These are phyloP conservation scores for Babyrousa celebensis DNA, from an alignment of 2,797 vertebrate species.

Conservation along the genomic window DNA sequence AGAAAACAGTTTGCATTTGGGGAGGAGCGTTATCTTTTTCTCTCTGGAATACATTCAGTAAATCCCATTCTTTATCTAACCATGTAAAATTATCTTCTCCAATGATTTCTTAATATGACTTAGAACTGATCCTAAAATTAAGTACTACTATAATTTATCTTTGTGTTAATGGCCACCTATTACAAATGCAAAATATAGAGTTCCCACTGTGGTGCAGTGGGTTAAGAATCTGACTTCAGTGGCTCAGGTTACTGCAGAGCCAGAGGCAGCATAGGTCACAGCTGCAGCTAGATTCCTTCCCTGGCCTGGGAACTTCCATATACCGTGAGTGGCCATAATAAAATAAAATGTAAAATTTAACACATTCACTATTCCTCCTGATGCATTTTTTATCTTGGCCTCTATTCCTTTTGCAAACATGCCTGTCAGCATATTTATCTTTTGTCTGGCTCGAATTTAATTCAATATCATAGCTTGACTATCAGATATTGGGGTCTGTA, in stretches of 20 bases:
- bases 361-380: not conserved
- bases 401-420: not conserved
- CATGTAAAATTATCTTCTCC: not conserved
- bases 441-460: not conserved
- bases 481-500: not conserved
- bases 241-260: no score
- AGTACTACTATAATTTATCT: slow-evolving; percentile 3
- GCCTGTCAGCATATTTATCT: not conserved
- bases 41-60: not conserved
- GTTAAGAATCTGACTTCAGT: no score
- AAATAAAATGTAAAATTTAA: not conserved
- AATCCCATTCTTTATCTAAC: not conserved
- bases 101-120: slow-evolving; percentile 15
- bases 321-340: no score
- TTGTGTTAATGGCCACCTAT: not conserved
- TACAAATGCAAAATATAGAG: not conserved
- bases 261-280: no score
- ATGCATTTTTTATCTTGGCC: not conserved
- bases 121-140: slow-evolving; percentile 1
- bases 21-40: not conserved
- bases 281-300: no score
- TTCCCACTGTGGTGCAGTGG: no score
- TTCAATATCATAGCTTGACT: not conserved
- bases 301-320: no score
- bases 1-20: slow-evolving; percentile 37